A percentile compares a stretch with the other conserved stretches of the same genome.
Evolutionary conservation across 2,888 invertebrate genomes (phyloP).

Genomic region (Antheraea yamamai): DNA sequence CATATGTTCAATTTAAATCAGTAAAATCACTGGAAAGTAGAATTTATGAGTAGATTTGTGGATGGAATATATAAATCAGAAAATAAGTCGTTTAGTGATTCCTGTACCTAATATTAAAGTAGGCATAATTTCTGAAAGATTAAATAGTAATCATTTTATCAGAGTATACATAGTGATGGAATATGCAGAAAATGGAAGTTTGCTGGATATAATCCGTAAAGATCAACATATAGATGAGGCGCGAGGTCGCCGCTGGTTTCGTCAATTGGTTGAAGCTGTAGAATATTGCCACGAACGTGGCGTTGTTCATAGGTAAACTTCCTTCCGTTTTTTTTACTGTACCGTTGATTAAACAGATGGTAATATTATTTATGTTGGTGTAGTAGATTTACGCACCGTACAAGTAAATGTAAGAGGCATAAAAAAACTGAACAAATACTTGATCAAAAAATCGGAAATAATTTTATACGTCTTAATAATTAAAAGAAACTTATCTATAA

Average conservation of each 20-base stretch:
- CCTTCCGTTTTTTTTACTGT: background rate
- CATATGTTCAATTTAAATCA: no score
- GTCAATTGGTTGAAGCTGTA: slow-evolving; percentile 87
- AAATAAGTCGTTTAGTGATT: no score
- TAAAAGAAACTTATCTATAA: background rate
- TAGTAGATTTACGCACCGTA: background rate
- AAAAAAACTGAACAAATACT: no score
- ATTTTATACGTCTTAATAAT: background rate
- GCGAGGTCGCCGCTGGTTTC: slow-evolving; percentile 86
- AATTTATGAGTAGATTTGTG: no score
- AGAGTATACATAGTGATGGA: slow-evolving; percentile 94
- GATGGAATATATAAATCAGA: no score
- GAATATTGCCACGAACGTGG: slow-evolving; percentile 90
- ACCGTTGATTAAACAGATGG: background rate
- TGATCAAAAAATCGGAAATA: no score
- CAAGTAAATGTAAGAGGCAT: no score
- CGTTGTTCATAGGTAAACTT: slow-evolving; percentile 87
- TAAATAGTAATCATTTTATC: slow-evolving; percentile 21
- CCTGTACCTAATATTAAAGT: no score
- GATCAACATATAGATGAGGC: slow-evolving; percentile 87
- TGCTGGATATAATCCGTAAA: slow-evolving; percentile 88
- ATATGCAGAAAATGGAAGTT: slow-evolving; percentile 90
- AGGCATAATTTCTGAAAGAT: background rate
- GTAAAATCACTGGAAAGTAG: no score
- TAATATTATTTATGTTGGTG: no score